phyloP scores from a whole-genome alignment of 2,888 invertebrate species.

The Myathropa florea region DNA sequence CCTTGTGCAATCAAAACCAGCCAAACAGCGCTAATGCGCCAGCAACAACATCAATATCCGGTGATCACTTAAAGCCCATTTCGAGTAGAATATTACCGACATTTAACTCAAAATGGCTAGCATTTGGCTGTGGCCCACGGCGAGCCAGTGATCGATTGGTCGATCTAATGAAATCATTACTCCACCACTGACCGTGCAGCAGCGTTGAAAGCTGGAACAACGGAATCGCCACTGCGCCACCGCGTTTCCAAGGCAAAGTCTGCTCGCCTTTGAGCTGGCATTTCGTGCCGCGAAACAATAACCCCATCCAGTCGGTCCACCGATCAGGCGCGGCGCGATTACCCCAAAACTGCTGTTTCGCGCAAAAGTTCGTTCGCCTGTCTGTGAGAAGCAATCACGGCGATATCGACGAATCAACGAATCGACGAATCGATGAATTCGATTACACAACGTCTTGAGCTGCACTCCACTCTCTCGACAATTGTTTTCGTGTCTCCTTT shows the following conservation, averaged over 20 bases:
- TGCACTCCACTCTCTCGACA: not conserved
- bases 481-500: not conserved
- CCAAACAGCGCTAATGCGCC: not conserved
- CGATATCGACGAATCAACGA: conserved; percentile 19
- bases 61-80: conserved; percentile 57
- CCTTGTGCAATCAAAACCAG: not conserved
- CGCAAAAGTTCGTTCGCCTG: not conserved
- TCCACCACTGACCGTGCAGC: conserved; percentile 38
- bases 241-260: conserved; percentile 25
- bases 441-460: conserved; percentile 51
- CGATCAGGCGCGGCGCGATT: not conserved
- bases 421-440: conserved; percentile 36
- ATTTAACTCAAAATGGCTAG: conserved; percentile 56
- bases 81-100: conserved; percentile 56
- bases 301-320: not conserved
- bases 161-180: conserved; percentile 68
- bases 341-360: not conserved
- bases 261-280: conserved; percentile 31
- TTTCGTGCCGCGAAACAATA: conserved; percentile 59
- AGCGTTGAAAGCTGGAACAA: conserved; percentile 33
- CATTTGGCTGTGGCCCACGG: conserved; percentile 55
- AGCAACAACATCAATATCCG: conserved; percentile 48
- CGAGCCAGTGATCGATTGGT: conserved; percentile 56
- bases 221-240: conserved; percentile 59
- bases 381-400: conserved; percentile 42